These are phyloP conservation scores for Bombus cullumanus DNA, from an alignment of 1,140 invertebrate species.

Conservation along the genomic window DNA sequence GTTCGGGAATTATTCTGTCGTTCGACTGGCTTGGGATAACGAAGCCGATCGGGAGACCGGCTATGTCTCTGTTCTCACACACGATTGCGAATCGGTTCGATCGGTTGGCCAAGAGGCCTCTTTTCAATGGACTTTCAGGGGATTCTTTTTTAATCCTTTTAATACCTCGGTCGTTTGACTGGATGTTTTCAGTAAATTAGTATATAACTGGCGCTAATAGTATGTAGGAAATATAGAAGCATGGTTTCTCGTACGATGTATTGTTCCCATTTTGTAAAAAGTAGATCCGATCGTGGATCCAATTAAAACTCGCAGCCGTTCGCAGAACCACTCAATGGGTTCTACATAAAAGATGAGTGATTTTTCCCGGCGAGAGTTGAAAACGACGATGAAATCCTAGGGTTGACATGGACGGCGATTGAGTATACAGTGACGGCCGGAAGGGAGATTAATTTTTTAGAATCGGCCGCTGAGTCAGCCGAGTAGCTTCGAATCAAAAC, in stretches of 20 bases:
- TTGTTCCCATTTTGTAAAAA: background rate
- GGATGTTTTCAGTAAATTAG: background rate
- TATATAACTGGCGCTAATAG: background rate
- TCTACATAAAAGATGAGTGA: background rate
- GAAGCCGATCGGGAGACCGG: constrained; percentile 19
- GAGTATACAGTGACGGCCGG: background rate
- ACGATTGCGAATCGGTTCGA: background rate
- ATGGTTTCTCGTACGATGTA: too few species aligned
- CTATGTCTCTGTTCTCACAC: constrained; percentile 48
- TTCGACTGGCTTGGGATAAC: constrained; percentile 8
- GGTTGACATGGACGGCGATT: background rate
- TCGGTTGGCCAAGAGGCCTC: background rate
- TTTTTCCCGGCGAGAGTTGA: background rate
- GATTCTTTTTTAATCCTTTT: background rate
- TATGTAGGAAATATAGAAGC: too few species aligned
- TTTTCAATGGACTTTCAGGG: background rate
- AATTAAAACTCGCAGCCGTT: too few species aligned
- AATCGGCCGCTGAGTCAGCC: constrained; percentile 46
- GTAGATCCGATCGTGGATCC: background rate
- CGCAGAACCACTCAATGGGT: background rate
- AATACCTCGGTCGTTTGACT: background rate
- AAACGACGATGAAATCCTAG: background rate
- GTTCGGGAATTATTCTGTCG: constrained; percentile 41
- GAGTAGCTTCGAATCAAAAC: constrained; percentile 51
- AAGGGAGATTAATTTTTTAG: constrained; percentile 47